These are phyloP conservation scores for Chymomyza caudatula DNA, from an alignment of 2,888 invertebrate genomes.

Conservation along the genomic window DNA sequence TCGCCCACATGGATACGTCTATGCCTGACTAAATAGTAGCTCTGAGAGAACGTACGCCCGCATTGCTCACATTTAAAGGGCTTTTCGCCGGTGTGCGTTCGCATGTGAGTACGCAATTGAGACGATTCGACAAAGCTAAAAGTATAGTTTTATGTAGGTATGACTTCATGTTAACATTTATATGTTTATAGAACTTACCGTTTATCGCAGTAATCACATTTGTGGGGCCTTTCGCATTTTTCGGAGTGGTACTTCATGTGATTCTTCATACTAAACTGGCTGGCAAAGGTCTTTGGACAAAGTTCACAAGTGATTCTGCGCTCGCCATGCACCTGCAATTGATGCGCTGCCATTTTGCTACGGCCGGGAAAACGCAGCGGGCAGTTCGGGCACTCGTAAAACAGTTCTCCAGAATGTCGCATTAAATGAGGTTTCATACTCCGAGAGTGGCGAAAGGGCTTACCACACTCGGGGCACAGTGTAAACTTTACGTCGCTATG, in stretches of 20 bases:
- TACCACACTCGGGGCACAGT: conserved; percentile 21
- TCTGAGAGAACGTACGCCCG: conserved; percentile 80
- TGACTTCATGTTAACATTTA: not conserved
- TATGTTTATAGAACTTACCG: conserved; percentile 26
- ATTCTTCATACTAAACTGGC: conserved; percentile 11
- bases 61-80: conserved; percentile 80
- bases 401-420: not conserved
- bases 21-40: conserved; percentile 81
- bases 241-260: conserved; percentile 79
- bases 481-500: conserved; percentile 25
- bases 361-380: not conserved
- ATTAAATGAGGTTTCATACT: not conserved
- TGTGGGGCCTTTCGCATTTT: conserved; percentile 77
- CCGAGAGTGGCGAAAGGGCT: not conserved
- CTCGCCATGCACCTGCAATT: not conserved
- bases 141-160: not conserved
- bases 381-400: not conserved
- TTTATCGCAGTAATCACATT: conserved; percentile 79
- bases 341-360: not conserved
- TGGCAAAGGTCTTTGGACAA: conserved; percentile 63
- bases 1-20: conserved; percentile 80
- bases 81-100: conserved; percentile 80
- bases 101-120: conserved; percentile 80
- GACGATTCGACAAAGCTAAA: conserved; percentile 80
- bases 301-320: conserved; percentile 1